These are phyloP conservation scores for Eciton burchellii DNA, from an alignment of 1,140 invertebrate genomes.

Conservation along the genomic window DNA sequence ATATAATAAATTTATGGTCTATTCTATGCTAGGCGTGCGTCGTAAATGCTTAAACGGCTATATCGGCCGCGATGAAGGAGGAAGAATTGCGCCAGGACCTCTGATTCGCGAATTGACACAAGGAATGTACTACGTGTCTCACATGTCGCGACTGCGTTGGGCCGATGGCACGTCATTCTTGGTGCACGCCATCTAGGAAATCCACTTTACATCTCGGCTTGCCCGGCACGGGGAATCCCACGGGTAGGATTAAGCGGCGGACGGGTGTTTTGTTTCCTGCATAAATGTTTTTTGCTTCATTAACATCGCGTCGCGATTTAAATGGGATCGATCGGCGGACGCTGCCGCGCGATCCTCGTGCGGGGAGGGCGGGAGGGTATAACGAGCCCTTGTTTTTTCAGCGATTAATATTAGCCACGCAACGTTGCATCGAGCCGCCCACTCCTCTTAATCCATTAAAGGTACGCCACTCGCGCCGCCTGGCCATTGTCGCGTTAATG, in stretches of 20 bases:
- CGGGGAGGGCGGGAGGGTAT: too few relatives aligned
- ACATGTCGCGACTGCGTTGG: not conserved
- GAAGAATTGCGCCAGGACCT: not conserved
- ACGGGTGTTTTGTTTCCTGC: not conserved
- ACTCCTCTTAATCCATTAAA: constrained; percentile 43
- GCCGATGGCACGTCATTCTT: not conserved
- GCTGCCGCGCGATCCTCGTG: not conserved
- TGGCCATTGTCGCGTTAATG: constrained; percentile 33
- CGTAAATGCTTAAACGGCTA: not conserved
- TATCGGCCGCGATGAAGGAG: not conserved
- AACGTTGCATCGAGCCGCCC: constrained; percentile 5
- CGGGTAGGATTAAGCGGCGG: not conserved
- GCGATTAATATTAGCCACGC: constrained; percentile 36
- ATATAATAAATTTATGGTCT: constrained; percentile 15
- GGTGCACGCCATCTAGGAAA: not conserved
- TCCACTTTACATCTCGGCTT: not conserved
- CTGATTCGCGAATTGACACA: constrained; percentile 14
- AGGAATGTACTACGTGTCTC: not conserved
- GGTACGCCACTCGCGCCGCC: not conserved
- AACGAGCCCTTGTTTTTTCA: not conserved
- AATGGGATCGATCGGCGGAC: constrained; percentile 45
- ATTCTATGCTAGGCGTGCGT: not conserved
- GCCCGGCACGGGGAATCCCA: not conserved
- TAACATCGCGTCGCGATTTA: constrained; percentile 3
- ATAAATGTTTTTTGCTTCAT: not conserved